Conservation (phyloP, 2,888 invertebrate genomes). For the Drosophila testacea region DNA sequence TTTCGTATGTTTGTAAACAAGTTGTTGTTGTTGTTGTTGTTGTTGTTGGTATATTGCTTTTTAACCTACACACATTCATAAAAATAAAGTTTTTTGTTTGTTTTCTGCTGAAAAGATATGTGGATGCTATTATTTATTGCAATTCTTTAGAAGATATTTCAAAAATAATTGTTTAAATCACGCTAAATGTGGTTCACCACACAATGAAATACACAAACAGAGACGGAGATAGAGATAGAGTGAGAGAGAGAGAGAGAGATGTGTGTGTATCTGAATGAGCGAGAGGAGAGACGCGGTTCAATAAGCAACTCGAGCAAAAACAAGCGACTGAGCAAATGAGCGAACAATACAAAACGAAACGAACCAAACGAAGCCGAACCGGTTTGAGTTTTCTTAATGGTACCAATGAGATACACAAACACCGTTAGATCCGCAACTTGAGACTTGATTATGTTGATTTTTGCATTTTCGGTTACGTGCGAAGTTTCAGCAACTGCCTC, state of each 20-base stretch:
- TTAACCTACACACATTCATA: slow-evolving; percentile 19
- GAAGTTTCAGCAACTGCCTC: slow-evolving; percentile 50
- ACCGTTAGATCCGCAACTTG: slow-evolving; percentile 64
- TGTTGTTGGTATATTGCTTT: slow-evolving; percentile 12
- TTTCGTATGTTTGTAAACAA: slow-evolving; percentile 31
- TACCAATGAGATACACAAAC: slow-evolving; percentile 58
- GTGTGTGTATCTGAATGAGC: background rate
- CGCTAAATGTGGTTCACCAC: slow-evolving; percentile 21
- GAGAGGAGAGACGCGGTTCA: slow-evolving; percentile 44
- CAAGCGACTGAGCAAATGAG: slow-evolving; percentile 31
- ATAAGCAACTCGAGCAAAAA: slow-evolving; percentile 52
- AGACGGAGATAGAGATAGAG: background rate
- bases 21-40: slow-evolving; percentile 18
- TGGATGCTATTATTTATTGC: slow-evolving; percentile 41
- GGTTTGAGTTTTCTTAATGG: slow-evolving; percentile 62
- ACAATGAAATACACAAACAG: slow-evolving; percentile 13
- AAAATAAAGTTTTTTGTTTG: slow-evolving; percentile 16
- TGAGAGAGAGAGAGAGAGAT: no score
- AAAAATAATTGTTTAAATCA: slow-evolving; percentile 43
- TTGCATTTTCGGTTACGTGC: slow-evolving; percentile 67
- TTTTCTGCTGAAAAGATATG: slow-evolving; percentile 35
- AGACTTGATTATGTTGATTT: slow-evolving; percentile 64
- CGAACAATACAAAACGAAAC: slow-evolving; percentile 17
- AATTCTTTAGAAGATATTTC: slow-evolving; percentile 34
- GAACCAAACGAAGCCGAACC: slow-evolving; percentile 56